Conservation (phyloP, 2,113 vertebrate genomes). For the Megaceryle maxima region DNA sequence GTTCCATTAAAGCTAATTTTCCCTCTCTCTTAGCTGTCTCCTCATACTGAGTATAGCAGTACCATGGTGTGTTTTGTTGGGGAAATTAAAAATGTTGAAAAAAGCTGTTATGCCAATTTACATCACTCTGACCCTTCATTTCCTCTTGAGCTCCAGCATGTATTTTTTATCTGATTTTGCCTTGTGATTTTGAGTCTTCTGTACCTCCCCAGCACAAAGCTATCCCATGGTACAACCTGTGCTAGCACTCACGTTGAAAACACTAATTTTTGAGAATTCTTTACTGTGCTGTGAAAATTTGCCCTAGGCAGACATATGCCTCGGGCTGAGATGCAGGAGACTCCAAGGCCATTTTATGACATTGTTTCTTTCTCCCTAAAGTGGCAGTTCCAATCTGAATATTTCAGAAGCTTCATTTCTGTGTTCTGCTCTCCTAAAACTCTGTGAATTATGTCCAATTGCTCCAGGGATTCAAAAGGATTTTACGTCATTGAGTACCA, state of each 20-base stretch:
- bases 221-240: neutral
- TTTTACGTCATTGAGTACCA: neutral
- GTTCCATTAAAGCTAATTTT: neutral
- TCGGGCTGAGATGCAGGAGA: neutral
- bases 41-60: neutral
- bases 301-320: neutral
- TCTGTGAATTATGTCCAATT: neutral
- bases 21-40: neutral
- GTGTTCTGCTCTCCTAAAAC: neutral
- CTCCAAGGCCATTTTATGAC: neutral
- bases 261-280: slow-evolving; percentile 2
- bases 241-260: neutral
- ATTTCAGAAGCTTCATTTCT: neutral
- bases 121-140: neutral
- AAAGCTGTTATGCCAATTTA: neutral
- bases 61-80: neutral
- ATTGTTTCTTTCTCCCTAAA: neutral
- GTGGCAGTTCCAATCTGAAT: neutral
- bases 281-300: slow-evolving; percentile 9
- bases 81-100: slow-evolving; percentile 8
- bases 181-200: slow-evolving; percentile 1
- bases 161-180: slow-evolving; percentile 38
- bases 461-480: neutral
- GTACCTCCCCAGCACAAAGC: neutral
- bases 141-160: neutral